phyloP scores from a whole-genome alignment of 2,113 vertebrate species.

The Odontophorus gujanensis region DNA sequence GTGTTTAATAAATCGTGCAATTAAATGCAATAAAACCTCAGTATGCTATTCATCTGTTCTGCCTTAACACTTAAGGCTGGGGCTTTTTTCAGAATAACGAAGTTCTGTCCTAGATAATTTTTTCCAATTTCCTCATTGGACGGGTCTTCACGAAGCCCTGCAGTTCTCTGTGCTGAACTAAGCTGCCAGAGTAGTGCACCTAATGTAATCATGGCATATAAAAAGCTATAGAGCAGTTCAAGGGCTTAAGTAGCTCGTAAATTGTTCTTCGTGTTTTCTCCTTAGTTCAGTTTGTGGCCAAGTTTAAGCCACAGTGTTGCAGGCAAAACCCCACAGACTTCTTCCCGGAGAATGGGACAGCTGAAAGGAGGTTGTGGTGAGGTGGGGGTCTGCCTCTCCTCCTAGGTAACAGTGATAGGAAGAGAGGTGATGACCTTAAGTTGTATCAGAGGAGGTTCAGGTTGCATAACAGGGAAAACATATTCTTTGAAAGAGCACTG shows the following conservation, averaged over 20 bases:
- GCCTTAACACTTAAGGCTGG: constrained; percentile 58
- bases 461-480: too few species aligned
- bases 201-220: constrained; percentile 33
- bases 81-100: constrained; percentile 56
- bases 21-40: constrained; percentile 68
- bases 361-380: too few species aligned
- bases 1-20: constrained; percentile 70
- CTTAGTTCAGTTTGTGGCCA: neutral
- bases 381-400: too few species aligned
- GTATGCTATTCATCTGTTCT: constrained; percentile 62
- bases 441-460: too few species aligned
- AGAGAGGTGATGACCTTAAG: too few species aligned
- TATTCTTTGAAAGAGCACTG: too few species aligned
- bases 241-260: constrained; percentile 49
- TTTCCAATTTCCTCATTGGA: constrained; percentile 66
- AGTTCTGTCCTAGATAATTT: constrained; percentile 62
- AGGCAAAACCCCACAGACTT: neutral
- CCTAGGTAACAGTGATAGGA: too few species aligned
- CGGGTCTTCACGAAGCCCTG: constrained; percentile 21
- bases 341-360: neutral
- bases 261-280: constrained; percentile 52
- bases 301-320: neutral
- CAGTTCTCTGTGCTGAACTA: neutral
- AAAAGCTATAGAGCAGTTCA: constrained; percentile 39
- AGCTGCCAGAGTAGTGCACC: neutral